Base-by-base conservation (phyloP, 2,797 vertebrate species). In the Megalops cyprinoides region DNA sequence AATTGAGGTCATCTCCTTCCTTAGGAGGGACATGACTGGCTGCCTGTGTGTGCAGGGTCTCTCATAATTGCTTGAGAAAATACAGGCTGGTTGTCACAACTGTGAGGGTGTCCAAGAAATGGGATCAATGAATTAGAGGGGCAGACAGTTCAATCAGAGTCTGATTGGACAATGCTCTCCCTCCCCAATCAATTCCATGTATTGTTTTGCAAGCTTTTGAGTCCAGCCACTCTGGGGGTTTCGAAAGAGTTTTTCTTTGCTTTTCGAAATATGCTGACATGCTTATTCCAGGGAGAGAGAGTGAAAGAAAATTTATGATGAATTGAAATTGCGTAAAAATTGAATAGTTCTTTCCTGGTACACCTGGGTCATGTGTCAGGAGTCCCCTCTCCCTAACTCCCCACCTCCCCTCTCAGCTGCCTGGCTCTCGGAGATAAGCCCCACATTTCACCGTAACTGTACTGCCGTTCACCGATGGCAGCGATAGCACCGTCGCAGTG, bases 31-130 rank as follows among this genome's bases (percentile, higher is more conserved):
- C 14, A 23, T 44, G 10, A 14, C 62, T 15, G 7, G 12, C 15
- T 12, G 20, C 20, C 31, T 71, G 31, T 69, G 65, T 39, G 34
- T 23, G 65, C 39, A 34, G 31, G 31, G 31, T 28, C n/a, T 31
- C 44, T 71, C 37, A 71, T 71, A 71, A 71, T 71, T 71, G 67
- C 67, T 71, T 71, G 42, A 71, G 67, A 71, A 71, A 44, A n/a
- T 71, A 71, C 44, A 71, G 67, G 67, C 39, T 42, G 37, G 67
- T 23, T 44, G 39, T 44, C 39, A 23, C 18, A 71, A n/a, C n/a
- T n/a, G n/a, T n/a, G n/a, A 71, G 20, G 37, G 39, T 71, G 39
- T 44, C 39, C 39, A 1, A n/a, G 39, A 71, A 71, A 71, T 71
- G 39, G 67, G 39, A 71, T 71, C 20, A 44, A 71, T 71, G 67